A percentile compares a stretch with the other conserved stretches of the same genome.
Evolutionary conservation across 2,888 invertebrate genomes (phyloP).

Genomic region (Dastarcus helophoroides): DNA sequence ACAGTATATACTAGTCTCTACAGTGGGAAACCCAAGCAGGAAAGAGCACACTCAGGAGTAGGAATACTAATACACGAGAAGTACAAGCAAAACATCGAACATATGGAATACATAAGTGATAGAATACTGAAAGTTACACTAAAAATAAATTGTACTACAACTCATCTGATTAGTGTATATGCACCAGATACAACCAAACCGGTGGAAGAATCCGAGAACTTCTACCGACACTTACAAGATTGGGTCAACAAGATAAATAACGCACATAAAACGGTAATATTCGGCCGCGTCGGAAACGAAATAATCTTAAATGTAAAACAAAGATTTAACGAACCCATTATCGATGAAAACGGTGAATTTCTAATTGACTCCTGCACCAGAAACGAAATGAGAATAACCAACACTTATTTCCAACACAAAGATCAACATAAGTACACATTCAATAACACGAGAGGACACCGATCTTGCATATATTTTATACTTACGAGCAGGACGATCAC

Average conservation of each 20-base stretch:
- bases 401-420: slow-evolving; percentile 10
- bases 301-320: slow-evolving; percentile 4
- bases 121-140: slow-evolving; percentile 9
- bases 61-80: slow-evolving; percentile 7
- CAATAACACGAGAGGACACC: slow-evolving; percentile 8
- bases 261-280: slow-evolving; percentile 3
- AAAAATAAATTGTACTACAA: slow-evolving; percentile 6
- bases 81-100: slow-evolving; percentile 2
- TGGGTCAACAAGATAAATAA: slow-evolving; percentile 5
- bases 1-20: slow-evolving; percentile 2
- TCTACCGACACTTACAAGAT: slow-evolving; percentile 7
- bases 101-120: slow-evolving; percentile 6
- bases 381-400: slow-evolving; percentile 8
- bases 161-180: slow-evolving; percentile 8
- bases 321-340: slow-evolving; percentile 5
- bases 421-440: slow-evolving; percentile 10
- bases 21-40: slow-evolving; percentile 8
- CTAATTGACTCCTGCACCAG: slow-evolving; percentile 7
- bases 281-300: slow-evolving; percentile 3
- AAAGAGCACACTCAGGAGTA: slow-evolving; percentile 7
- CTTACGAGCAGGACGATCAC: slow-evolving; percentile 8
- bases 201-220: slow-evolving; percentile 7
- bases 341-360: slow-evolving; percentile 8
- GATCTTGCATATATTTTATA: slow-evolving; percentile 8
- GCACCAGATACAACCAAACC: slow-evolving; percentile 7